Evolutionary conservation across 2,797 vertebrate species (phyloP), one percentile per base, ranked within the genome.

Genomic region (Cryptoprocta ferox): DNA sequence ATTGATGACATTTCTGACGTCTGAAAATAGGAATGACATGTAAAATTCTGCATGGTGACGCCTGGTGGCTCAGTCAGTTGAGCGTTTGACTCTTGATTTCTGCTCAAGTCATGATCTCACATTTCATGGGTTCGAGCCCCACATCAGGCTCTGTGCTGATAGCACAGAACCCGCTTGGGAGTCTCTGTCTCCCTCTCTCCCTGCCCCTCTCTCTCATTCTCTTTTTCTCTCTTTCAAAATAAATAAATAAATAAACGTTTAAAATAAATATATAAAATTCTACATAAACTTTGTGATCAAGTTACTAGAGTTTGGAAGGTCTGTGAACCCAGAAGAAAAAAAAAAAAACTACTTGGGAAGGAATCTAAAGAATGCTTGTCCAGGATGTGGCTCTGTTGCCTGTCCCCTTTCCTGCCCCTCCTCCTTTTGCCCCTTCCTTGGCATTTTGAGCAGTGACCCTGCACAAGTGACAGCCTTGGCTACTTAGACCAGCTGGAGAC

Each of bases 311-410:
- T 82, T 75, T 53, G 59, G 71, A 73, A 12, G 18, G 53, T 37
- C 80, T 30, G 56, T 85, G 96, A 91, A 39, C 14, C 70, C 76
- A 84, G 68, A 35, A 94, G 87, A 76, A 71, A 97, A 59, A 76
- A 71, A 97, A 59, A 45, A 50, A 24, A 87, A 10, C 75, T 61
- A 2, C 19, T 91, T 18, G 48, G 71, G 53, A 78, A 95, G 86
- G 92, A 97, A 97, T 97, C 39, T 95, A 2, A 96, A 85, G 96
- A 89, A 94, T 88, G 86, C 3, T 3, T 4, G 13, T 66, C 42
- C 19, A 0, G 86, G 65, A n/a, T 48, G 39, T 16, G 1, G 14
- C 70, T 70, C 73, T 71, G 30, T 42, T 30, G 45, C 37, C 12
- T 1, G 21, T 12, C 42, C 8, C 1, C 59, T 94, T 24, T 53